A percentile compares a stretch with the other conserved stretches of the same genome.
Evolutionary conservation across 2,113 vertebrate genomes (phyloP).

Genomic region (Otis tarda): DNA sequence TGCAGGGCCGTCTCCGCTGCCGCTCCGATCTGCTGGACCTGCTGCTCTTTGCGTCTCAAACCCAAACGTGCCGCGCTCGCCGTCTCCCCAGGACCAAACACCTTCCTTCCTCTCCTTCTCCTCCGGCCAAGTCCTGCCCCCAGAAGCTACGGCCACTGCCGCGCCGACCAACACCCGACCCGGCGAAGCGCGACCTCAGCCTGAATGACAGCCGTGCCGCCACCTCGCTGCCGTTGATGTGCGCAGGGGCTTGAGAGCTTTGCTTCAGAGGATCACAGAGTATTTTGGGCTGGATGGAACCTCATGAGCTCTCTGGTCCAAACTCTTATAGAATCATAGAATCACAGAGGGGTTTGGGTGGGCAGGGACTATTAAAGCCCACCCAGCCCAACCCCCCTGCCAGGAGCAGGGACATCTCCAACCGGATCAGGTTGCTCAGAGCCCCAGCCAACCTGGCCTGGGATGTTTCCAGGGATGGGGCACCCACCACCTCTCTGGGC

Average conservation of each 20-base stretch:
- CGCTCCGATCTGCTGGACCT: background rate
- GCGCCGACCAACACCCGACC: background rate
- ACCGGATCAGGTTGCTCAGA: too few species aligned
- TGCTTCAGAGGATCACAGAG: background rate
- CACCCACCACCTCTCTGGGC: too few species aligned
- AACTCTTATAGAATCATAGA: too few species aligned
- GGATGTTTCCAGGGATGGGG: too few species aligned
- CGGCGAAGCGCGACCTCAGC: background rate
- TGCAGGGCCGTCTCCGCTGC: background rate
- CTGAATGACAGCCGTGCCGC: accelerated
- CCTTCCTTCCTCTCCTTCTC: background rate
- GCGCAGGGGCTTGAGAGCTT: background rate
- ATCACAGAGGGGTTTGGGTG: too few species aligned
- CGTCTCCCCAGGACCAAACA: background rate
- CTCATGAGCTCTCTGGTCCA: background rate
- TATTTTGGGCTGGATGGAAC: background rate
- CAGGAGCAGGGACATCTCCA: too few species aligned
- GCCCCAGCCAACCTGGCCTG: too few species aligned
- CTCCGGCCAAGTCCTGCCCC: background rate
- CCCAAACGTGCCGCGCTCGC: accelerated
- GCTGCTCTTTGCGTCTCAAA: background rate
- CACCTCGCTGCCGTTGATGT: background rate
- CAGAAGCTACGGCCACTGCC: background rate
- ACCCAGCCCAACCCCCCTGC: too few species aligned
- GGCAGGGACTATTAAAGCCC: too few species aligned